A percentile compares a stretch with the other conserved stretches of the same genome.
Evolutionary conservation across 2,797 vertebrate species (phyloP).

Genomic region (Eidolon dupreanum): DNA sequence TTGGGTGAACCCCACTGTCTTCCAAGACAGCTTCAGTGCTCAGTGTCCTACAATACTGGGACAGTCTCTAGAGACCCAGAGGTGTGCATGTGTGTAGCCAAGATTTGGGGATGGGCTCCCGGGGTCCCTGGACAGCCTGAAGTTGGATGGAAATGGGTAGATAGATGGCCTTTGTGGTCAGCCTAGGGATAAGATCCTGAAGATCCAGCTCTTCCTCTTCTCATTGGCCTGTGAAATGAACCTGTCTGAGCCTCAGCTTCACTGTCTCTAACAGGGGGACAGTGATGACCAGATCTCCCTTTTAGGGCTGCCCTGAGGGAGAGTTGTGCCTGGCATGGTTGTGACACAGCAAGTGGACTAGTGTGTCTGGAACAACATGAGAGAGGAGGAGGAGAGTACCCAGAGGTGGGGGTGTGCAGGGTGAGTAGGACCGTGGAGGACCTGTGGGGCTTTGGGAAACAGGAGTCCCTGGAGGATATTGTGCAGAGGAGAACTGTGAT

Average conservation of each 20-base stretch:
- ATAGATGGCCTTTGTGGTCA: background rate
- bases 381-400: no score
- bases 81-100: background rate
- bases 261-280: background rate
- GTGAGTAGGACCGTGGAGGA: background rate
- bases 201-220: background rate
- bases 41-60: background rate
- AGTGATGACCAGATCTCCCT: background rate
- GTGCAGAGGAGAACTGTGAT: background rate
- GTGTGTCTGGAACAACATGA: no score
- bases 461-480: background rate
- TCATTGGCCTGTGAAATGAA: background rate
- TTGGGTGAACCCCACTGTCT: background rate
- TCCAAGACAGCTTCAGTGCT: background rate
- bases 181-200: background rate
- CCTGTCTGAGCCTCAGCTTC: background rate
- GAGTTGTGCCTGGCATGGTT: background rate
- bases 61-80: background rate
- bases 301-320: background rate
- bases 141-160: fast-evolving
- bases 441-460: background rate
- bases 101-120: background rate
- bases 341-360: background rate
- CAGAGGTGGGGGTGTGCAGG: fast-evolving
- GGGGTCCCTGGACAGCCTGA: background rate